These are phyloP conservation scores for Pterocles gutturalis DNA, from an alignment of 2,113 vertebrate genomes.

Conservation along the genomic window DNA sequence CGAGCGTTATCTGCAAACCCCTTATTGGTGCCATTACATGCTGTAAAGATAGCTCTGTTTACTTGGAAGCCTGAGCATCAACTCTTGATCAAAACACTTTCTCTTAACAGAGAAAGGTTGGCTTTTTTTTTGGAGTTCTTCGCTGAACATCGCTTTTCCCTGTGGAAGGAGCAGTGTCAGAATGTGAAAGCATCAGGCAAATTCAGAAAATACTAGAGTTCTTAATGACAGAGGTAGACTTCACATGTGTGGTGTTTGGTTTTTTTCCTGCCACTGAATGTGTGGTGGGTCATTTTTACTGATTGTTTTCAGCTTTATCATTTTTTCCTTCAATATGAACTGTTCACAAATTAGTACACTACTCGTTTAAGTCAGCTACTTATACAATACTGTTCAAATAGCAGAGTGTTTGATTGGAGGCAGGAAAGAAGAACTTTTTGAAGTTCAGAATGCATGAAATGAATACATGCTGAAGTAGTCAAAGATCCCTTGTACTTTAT, in stretches of 20 bases:
- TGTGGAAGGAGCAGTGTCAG: background rate
- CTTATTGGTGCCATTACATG: background rate
- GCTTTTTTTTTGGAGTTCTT: background rate
- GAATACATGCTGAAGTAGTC: slow-evolving; percentile 25
- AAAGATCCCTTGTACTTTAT: slow-evolving; percentile 39
- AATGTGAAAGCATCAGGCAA: background rate
- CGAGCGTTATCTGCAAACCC: background rate
- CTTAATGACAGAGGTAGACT: background rate
- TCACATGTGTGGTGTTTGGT: background rate
- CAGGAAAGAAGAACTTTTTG: background rate
- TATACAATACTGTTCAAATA: background rate
- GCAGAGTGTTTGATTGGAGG: background rate
- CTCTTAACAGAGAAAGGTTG: background rate
- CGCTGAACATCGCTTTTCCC: background rate
- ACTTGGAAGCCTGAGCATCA: slow-evolving; percentile 35
- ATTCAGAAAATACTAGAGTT: background rate
- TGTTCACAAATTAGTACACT: background rate
- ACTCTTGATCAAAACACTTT: slow-evolving; percentile 14
- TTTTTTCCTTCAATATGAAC: background rate
- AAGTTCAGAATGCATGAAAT: slow-evolving; percentile 21
- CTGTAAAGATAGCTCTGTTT: slow-evolving; percentile 54
- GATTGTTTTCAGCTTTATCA: background rate
- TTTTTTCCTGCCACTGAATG: background rate
- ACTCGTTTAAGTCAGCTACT: background rate
- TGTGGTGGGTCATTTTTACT: background rate